Percentiles rank a stretch among this genome's conserved stretches.
Conservation (phyloP, 2,888 invertebrate species). For the Lasius fuliginosus region DNA sequence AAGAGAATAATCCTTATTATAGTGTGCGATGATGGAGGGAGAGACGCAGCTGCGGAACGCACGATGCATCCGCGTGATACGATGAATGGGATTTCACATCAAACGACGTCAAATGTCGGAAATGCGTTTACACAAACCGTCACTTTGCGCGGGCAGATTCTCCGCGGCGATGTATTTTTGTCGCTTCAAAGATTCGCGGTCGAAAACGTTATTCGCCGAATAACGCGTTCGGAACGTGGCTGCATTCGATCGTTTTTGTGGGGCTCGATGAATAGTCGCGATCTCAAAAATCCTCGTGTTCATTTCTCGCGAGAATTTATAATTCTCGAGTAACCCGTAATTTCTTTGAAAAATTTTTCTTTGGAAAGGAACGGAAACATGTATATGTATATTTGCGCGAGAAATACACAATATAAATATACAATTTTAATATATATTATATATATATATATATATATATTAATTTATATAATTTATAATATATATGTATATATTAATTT, state of each 20-base stretch:
- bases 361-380: too few species aligned
- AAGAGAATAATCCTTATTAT: neutral
- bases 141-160: conserved; percentile 22
- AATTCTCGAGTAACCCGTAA: too few species aligned
- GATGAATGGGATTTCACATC: conserved; percentile 50
- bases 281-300: neutral
- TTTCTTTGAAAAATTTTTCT: neutral
- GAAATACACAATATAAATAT: too few species aligned
- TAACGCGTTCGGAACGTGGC: conserved; percentile 3
- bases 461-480: neutral
- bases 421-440: too few species aligned
- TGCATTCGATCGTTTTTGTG: conserved; percentile 12
- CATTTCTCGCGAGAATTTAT: neutral
- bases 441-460: neutral
- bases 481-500: neutral
- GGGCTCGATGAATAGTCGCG: neutral
- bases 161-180: conserved; percentile 28
- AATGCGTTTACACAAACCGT: conserved; percentile 56
- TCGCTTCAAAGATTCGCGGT: conserved; percentile 48
- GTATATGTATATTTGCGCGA: too few species aligned
- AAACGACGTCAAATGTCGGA: conserved; percentile 62
- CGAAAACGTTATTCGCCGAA: neutral
- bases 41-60: neutral
- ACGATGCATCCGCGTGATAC: conserved; percentile 15
- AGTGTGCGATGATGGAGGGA: neutral